phyloP scores from a whole-genome alignment of 2,113 vertebrate species.

The Pachyramphus minor region DNA sequence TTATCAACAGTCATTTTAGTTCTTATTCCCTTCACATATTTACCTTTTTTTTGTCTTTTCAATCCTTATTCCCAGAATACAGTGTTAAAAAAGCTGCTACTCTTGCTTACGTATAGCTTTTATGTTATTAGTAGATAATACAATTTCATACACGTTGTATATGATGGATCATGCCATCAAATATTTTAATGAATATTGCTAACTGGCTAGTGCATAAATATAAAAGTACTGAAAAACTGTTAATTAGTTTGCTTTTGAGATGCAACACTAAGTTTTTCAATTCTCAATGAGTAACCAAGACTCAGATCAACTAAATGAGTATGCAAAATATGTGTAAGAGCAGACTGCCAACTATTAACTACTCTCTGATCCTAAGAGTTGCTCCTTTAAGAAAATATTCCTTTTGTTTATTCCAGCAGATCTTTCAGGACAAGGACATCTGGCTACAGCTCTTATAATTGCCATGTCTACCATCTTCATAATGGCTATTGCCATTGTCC shows the following conservation, averaged over 20 bases:
- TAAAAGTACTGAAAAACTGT: background rate
- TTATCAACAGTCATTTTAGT: background rate
- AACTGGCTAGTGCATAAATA: background rate
- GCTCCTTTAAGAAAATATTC: background rate
- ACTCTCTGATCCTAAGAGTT: background rate
- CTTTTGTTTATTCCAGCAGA: constrained; percentile 72
- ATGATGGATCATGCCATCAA: background rate
- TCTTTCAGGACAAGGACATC: constrained; percentile 87
- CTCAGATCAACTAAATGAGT: background rate
- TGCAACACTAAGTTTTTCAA: background rate
- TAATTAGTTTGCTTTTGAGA: background rate
- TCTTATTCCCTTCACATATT: background rate
- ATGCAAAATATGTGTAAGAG: background rate
- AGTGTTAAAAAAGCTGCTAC: background rate
- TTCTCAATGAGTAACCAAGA: background rate
- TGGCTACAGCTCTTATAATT: constrained; percentile 96
- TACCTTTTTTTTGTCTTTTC: background rate
- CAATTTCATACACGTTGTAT: background rate
- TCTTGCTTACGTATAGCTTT: background rate
- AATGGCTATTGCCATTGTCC: constrained; percentile 96
- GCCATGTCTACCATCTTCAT: constrained; percentile 99
- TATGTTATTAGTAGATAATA: background rate
- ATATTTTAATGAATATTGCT: background rate
- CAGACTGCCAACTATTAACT: background rate
- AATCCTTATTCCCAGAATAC: background rate